phyloP scores from a whole-genome alignment of 2,113 vertebrate species.

The Bettongia penicillata region DNA sequence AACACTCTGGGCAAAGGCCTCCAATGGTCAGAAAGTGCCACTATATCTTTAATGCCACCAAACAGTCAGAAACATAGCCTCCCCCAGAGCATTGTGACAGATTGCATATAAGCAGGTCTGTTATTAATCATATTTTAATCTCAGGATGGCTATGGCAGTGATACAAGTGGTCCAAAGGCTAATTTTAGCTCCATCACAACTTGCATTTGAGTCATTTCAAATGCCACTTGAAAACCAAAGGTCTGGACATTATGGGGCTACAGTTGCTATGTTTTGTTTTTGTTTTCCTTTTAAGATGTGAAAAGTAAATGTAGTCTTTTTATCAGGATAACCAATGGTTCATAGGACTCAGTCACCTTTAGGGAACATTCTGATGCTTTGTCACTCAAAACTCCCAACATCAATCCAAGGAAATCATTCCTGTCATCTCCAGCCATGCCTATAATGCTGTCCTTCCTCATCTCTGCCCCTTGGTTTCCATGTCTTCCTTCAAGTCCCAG shows the following conservation, averaged over 20 bases:
- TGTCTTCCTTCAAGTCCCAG: background rate
- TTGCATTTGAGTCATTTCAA: background rate
- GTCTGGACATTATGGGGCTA: too few species aligned
- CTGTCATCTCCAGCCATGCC: background rate
- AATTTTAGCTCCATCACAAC: background rate
- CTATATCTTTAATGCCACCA: background rate
- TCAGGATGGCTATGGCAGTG: accelerated
- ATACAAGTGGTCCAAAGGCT: accelerated
- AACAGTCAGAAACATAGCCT: background rate
- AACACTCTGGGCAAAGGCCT: constrained; percentile 1
- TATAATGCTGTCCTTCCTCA: background rate
- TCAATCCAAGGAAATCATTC: background rate
- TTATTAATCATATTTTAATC: background rate
- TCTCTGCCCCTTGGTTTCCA: background rate
- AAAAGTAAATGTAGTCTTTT: background rate
- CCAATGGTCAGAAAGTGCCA: background rate
- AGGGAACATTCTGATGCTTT: background rate
- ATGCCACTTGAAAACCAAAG: accelerated
- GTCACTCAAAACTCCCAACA: background rate
- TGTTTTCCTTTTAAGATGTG: background rate
- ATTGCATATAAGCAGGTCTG: background rate
- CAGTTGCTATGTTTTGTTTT: background rate
- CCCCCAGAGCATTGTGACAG: accelerated
- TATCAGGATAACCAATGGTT: background rate
- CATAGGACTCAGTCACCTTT: background rate